Evolutionary conservation across 2,113 vertebrate genomes (phyloP).

Genomic region (Rhipidura dahli): DNA sequence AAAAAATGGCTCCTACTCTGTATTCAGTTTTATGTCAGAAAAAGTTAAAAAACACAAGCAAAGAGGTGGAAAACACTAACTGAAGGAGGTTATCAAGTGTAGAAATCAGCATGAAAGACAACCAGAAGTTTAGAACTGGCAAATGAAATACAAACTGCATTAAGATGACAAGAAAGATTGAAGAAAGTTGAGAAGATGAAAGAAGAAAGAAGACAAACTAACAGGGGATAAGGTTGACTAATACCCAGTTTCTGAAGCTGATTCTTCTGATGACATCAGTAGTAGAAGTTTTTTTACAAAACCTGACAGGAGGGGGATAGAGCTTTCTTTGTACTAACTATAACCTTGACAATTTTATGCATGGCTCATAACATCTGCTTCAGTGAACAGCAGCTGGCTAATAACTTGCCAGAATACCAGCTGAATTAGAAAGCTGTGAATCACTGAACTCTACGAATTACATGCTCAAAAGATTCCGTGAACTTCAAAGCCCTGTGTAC

Average conservation of each 20-base stretch:
- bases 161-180: not conserved
- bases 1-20: not conserved
- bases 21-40: not conserved
- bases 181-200: not conserved
- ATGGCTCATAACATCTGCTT: constrained; percentile 57
- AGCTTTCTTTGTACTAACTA: not conserved
- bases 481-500: constrained; percentile 23
- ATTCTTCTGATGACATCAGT: not conserved
- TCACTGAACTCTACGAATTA: constrained; percentile 61
- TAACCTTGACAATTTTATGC: constrained; percentile 59
- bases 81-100: not conserved
- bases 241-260: not conserved
- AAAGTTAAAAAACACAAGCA: not conserved
- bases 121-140: not conserved
- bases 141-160: not conserved
- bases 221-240: not conserved
- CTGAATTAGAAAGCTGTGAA: constrained; percentile 63
- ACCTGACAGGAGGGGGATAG: not conserved
- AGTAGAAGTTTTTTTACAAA: not conserved
- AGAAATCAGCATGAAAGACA: not conserved
- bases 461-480: constrained; percentile 40
- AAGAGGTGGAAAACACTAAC: not conserved
- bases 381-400: constrained; percentile 58
- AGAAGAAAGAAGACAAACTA: not conserved
- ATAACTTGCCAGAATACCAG: constrained; percentile 49